These are phyloP conservation scores for Ageneiosus marmoratus DNA, from an alignment of 2,113 vertebrate genomes.

Conservation along the genomic window DNA sequence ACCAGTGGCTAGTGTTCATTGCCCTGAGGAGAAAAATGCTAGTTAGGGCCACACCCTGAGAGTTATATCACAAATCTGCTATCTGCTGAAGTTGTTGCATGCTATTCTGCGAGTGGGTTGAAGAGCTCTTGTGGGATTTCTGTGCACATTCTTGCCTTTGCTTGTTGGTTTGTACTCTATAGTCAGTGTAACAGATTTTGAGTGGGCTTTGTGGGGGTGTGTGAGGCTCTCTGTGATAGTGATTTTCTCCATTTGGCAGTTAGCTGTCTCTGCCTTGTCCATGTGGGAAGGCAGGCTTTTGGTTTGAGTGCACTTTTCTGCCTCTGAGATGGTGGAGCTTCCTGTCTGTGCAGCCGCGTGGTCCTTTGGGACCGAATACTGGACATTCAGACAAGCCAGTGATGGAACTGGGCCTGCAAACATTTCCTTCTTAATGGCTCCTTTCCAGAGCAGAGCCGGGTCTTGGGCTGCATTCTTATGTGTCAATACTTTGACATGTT, in stretches of 20 bases:
- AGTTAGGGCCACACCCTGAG: conserved; percentile 39
- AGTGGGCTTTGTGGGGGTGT: conserved; percentile 53
- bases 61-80: conserved; percentile 28
- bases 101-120: conserved; percentile 20
- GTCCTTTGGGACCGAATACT: conserved; percentile 47
- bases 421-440: conserved; percentile 27
- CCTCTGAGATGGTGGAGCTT: conserved; percentile 46
- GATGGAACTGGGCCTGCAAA: conserved; percentile 33
- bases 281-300: conserved; percentile 48
- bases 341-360: conserved; percentile 49
- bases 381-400: conserved; percentile 30
- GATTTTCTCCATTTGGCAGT: conserved; percentile 52
- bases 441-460: background rate
- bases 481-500: conserved; percentile 1
- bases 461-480: background rate
- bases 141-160: conserved; percentile 27
- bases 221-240: conserved; percentile 45
- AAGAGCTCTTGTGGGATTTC: conserved; percentile 21
- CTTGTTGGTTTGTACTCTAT: conserved; percentile 23
- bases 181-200: conserved; percentile 52
- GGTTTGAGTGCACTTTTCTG: conserved; percentile 46
- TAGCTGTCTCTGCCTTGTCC: conserved; percentile 38
- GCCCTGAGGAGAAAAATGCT: conserved; percentile 22
- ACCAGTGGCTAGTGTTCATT: conserved; percentile 16
- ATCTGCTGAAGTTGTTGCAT: conserved; percentile 21